These are phyloP conservation scores for Plestiodon gilberti DNA, from an alignment of 2,113 vertebrate species.

Conservation along the genomic window DNA sequence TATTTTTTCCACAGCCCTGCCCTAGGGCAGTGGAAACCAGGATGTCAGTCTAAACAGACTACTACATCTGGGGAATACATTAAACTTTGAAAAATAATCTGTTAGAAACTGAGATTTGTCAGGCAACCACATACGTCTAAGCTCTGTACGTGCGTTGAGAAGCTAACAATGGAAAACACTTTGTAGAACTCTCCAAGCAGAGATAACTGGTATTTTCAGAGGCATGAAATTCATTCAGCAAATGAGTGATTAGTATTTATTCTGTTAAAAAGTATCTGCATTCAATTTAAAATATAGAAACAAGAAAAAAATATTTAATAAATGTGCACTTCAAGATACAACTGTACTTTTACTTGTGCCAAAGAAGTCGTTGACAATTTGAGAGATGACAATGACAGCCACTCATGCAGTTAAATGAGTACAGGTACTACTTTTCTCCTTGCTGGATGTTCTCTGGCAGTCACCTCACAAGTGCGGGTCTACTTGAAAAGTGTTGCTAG, in stretches of 20 bases:
- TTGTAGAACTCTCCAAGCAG: not conserved
- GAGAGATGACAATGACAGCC: not conserved
- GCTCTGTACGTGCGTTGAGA: not conserved
- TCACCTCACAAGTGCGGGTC: not conserved
- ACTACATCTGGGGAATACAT: constrained; percentile 11
- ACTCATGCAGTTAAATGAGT: not conserved
- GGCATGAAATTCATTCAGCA: not conserved
- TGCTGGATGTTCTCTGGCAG: not conserved
- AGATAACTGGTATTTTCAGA: not conserved
- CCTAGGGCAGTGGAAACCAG: constrained; percentile 1
- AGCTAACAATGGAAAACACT: not conserved
- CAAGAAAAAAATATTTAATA: not conserved
- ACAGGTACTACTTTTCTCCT: not conserved
- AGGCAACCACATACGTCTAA: not conserved
- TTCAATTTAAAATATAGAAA: not conserved
- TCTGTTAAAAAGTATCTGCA: not conserved
- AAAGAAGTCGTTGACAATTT: not conserved
- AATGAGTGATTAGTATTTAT: not conserved
- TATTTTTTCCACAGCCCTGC: not conserved
- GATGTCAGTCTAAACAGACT: not conserved
- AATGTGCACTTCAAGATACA: not conserved
- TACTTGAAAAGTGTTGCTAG: not conserved
- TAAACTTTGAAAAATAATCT: constrained; percentile 11
- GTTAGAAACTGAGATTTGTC: not conserved
- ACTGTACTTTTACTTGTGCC: not conserved